Base-by-base conservation (phyloP, 2,797 vertebrate genomes). In the Acrocephalus scirpaceus region DNA sequence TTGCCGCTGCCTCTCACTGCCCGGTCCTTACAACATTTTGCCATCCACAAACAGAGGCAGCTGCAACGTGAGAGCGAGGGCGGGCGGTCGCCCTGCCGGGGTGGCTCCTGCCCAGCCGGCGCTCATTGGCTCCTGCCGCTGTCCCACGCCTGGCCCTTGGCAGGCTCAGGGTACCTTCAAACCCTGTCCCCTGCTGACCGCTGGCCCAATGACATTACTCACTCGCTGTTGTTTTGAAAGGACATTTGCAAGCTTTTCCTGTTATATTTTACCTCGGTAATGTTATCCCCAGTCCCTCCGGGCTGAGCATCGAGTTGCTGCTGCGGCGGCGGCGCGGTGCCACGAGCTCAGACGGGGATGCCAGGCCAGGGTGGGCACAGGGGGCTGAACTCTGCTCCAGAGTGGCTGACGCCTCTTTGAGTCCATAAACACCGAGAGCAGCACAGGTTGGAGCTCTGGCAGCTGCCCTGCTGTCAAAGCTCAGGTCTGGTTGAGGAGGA, bases 241-340 rank as follows among this genome's bases (percentile, higher is more conserved):
- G 96, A 86, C 80, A 45, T 89, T 94, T 71, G 92, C 83, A 74
- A 92, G 79, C 93, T 96, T 96, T 97, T 95, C 92, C 95, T 95
- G 95, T 97, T 95, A 93, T 88, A 89, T 92, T 96, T 97, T 92
- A 95, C 94, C 96, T 94, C 60, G 91, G 93, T 96, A 97, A 96
- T 74, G 72, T 48, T 97, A 97, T 92, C 93, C 79, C n/a, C 9
- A 57, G 85, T 64, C 87, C 66, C 95, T 94, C 93, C 36, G 79
- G 96, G 92, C 80, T 93, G 56, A 96, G 93, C 92, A 78, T 93
- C 76, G 26, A 44, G 91, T 86, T 91, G 93, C 86, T 76, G 94
- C 42, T 67, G 93, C 72, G 44, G 92, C 32, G 19, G 72, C 5
- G 2, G 79, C 23, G 4, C 11, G 13, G 90, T 62, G 96, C 89